Evolutionary conservation across 2,888 invertebrate genomes (phyloP), one percentile per base, ranked within the genome.

Genomic region (Pollenia griseotomentosa): DNA sequence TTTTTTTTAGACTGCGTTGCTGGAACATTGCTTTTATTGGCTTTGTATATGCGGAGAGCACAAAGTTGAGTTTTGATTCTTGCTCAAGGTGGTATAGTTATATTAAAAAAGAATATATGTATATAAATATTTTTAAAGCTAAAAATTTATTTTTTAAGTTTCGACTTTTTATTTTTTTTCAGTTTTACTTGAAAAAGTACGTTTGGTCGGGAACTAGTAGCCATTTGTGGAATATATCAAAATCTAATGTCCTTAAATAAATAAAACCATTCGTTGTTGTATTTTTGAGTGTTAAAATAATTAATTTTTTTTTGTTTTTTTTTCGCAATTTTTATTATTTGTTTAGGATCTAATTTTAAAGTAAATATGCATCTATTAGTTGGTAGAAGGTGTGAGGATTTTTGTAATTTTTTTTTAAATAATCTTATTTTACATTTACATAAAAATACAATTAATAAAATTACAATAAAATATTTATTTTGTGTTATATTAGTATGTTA

Each of bases 371-470:
- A 59, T 42, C 42, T 66, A 46, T 12, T 79, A 51, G 9, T 71
- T 55, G 48, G 33, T 84, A 65, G 19, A 66, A 65, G 40, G 46
- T 5, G 53, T 77, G 19, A n/a, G 5, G 33, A 44, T 61, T 68
- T 53, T 40, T 74, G 23, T 23, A 40, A n/a, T 59, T 40, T 74
- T 80, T 42, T 63, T 23, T 55, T 59, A 55, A 81, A 57, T 53
- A 73, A 23, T 33, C 57, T 68, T 55, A 51, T 46, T 75, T 87
- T 46, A 73, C 74, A 79, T 75, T 75, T 82, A 46, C 51, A 51
- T 71, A 79, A 86, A 85, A 78, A 85, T 80, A 86, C 81, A 74
- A 74, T 79, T 10, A 77, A 65, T 85, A 79, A 74, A 83, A 78
- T 82, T 82, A 33, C 33, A 68, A 77, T 70, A 77, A 83, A 77